phyloP scores from a whole-genome alignment of 1,140 invertebrate species.

The Dufourea novaeangliae region DNA sequence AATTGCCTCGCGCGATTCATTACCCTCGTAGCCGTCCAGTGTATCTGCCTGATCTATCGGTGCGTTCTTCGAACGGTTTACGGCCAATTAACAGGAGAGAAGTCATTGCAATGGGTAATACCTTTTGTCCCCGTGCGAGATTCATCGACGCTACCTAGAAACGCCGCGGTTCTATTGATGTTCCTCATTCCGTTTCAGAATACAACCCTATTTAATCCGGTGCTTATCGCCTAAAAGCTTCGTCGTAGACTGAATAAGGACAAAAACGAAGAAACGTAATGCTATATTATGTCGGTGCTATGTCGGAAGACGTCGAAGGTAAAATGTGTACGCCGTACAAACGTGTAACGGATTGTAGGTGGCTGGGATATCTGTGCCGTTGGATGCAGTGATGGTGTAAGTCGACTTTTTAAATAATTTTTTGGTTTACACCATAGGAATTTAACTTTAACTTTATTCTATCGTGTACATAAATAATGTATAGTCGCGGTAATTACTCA shows the following conservation, averaged over 20 bases:
- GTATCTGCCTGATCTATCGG: background rate
- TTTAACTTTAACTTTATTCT: too few species aligned
- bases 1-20: background rate
- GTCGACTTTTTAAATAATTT: too few species aligned
- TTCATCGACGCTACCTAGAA: background rate
- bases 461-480: too few species aligned
- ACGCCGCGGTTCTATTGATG: constrained; percentile 37
- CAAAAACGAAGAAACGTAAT: constrained; percentile 63
- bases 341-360: background rate
- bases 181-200: constrained; percentile 49
- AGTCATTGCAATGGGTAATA: constrained; percentile 52
- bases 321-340: background rate
- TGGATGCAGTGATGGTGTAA: too few species aligned
- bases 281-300: constrained; percentile 26
- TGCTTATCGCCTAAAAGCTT: constrained; percentile 21
- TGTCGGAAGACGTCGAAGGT: constrained; percentile 14
- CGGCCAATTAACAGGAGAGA: constrained; percentile 24
- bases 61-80: constrained; percentile 7
- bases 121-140: background rate
- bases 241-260: constrained; percentile 54
- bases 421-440: too few species aligned
- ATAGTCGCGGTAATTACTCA: too few species aligned
- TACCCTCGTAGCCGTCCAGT: background rate
- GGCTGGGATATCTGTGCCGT: too few species aligned
- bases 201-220: constrained; percentile 31